phyloP scores from a whole-genome alignment of 2,797 vertebrate species.

The Oreochromis grahami region DNA sequence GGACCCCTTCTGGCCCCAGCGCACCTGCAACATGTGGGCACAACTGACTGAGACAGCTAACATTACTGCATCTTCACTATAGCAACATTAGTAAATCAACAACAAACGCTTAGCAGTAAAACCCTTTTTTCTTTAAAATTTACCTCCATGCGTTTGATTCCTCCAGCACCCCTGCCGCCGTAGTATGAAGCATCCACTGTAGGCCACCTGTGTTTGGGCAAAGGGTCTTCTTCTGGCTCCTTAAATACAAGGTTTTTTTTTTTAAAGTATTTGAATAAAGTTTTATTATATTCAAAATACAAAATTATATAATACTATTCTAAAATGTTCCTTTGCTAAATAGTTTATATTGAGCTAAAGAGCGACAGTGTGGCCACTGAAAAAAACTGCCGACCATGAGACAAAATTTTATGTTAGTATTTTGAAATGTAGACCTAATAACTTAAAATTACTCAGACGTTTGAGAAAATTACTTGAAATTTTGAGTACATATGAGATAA shows the following conservation, averaged over 20 bases:
- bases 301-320: not conserved
- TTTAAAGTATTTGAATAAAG: rapidly evolving
- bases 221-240: constrained; percentile 54
- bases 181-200: constrained; percentile 69
- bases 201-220: constrained; percentile 64
- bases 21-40: constrained; percentile 76
- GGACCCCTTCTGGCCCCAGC: constrained; percentile 95
- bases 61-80: not conserved
- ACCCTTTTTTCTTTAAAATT: not conserved
- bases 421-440: not conserved
- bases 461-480: not conserved
- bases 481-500: not conserved
- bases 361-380: not conserved
- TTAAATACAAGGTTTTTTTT: not conserved
- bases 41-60: not conserved
- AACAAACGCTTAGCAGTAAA: not conserved
- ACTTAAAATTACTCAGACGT: not conserved
- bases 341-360: not conserved
- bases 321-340: not conserved
- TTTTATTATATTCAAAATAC: not conserved
- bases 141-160: constrained; percentile 90
- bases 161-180: constrained; percentile 60
- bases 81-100: not conserved
- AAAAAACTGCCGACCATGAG: not conserved
- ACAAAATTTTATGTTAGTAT: not conserved